Conservation (phyloP, 2,113 vertebrate species). For the Hippocampus comes region DNA sequence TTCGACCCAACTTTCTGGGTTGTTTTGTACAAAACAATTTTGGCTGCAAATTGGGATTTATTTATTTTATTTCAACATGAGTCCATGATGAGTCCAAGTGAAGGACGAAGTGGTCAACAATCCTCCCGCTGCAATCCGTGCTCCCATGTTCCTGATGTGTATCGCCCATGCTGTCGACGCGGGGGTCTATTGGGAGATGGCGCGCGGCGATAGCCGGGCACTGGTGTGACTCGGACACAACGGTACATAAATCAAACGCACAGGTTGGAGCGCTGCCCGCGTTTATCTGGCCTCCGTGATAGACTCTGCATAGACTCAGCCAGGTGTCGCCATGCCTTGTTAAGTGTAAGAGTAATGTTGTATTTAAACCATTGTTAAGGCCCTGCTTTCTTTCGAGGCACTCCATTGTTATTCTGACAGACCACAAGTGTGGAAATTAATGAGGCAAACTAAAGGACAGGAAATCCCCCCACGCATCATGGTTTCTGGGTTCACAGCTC, state of each 20-base stretch:
- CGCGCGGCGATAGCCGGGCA: constrained; percentile 67
- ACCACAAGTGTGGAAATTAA: neutral
- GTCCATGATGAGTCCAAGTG: constrained; percentile 2
- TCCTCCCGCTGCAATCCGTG: constrained; percentile 15
- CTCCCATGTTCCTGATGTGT: constrained; percentile 72
- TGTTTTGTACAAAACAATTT: too few relatives aligned
- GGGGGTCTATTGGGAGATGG: constrained; percentile 73
- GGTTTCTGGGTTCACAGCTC: too few relatives aligned
- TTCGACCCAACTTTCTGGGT: too few relatives aligned
- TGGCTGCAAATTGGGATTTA: too few relatives aligned
- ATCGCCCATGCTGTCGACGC: constrained; percentile 70
- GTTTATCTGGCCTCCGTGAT: constrained; percentile 66
- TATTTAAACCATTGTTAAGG: constrained; percentile 47
- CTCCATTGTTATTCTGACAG: neutral
- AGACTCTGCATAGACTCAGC: constrained; percentile 59
- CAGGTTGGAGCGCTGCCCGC: constrained; percentile 41
- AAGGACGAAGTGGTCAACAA: constrained; percentile 23
- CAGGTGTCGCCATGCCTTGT: constrained; percentile 50
- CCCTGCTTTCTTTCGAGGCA: constrained; percentile 14
- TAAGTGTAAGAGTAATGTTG: constrained; percentile 62
- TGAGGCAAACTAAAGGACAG: too few relatives aligned
- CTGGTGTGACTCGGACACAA: constrained; percentile 68
- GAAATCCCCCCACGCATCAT: too few relatives aligned
- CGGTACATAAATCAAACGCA: constrained; percentile 77
- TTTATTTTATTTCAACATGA: too few relatives aligned